These are phyloP conservation scores for Chrysoperla carnea DNA, from an alignment of 1,140 invertebrate species.

Conservation along the genomic window DNA sequence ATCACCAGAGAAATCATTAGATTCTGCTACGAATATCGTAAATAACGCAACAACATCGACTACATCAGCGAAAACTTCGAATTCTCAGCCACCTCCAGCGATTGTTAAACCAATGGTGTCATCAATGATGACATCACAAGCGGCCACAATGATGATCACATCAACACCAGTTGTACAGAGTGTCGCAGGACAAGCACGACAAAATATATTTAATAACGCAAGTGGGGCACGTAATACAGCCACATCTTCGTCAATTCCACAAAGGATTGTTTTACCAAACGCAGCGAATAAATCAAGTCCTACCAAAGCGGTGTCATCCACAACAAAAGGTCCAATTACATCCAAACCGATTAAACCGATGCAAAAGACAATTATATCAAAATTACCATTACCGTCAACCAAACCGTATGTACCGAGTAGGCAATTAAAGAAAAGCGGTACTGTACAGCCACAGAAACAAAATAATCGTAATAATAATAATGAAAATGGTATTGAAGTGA, in stretches of 20 bases:
- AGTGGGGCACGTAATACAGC: constrained; percentile 12
- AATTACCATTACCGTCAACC: constrained; percentile 16
- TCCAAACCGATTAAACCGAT: constrained; percentile 32
- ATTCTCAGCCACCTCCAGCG: constrained; percentile 7
- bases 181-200: constrained; percentile 15
- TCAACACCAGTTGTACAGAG: constrained; percentile 19
- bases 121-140: constrained; percentile 14
- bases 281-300: constrained; percentile 18
- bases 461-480: neutral
- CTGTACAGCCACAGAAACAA: neutral
- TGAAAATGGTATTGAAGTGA: constrained; percentile 15
- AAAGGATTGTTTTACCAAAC: constrained; percentile 26
- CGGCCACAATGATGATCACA: constrained; percentile 15
- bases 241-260: constrained; percentile 15
- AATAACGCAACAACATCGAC: constrained; percentile 20
- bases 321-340: constrained; percentile 30
- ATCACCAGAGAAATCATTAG: neutral
- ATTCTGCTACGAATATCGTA: constrained; percentile 9
- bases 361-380: constrained; percentile 22
- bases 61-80: constrained; percentile 10
- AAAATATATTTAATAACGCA: constrained; percentile 19
- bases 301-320: constrained; percentile 20
- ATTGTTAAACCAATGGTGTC: constrained; percentile 21
- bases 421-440: constrained; percentile 6
- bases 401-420: constrained; percentile 8